A percentile compares a stretch with the other conserved stretches of the same genome.
Evolutionary conservation across 2,113 vertebrate species (phyloP).

Genomic region (Emydocephalus ijimae): DNA sequence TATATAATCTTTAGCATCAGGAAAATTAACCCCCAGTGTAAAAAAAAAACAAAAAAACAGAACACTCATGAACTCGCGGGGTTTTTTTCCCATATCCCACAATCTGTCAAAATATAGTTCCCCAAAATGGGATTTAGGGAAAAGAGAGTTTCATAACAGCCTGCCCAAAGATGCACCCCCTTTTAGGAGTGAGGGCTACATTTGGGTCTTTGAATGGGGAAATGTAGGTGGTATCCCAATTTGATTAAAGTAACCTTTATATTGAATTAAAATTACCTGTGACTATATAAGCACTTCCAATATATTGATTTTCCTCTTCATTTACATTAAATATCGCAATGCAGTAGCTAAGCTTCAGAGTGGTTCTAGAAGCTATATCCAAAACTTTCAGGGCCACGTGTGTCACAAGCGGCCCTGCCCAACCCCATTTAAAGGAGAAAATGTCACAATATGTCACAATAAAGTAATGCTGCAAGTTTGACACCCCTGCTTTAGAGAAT

Average conservation of each 20-base stretch:
- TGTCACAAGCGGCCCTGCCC: too few relatives aligned
- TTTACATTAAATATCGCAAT: neutral
- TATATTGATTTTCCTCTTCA: neutral
- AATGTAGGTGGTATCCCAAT: neutral
- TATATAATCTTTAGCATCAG: conserved; percentile 52
- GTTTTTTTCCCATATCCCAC: neutral
- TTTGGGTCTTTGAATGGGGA: neutral
- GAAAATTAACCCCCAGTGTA: conserved; percentile 54
- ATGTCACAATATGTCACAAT: too few relatives aligned
- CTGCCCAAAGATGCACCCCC: neutral
- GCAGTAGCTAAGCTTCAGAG: neutral
- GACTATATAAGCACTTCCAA: neutral
- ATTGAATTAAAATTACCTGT: neutral
- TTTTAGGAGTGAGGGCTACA: neutral
- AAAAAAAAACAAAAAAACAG: neutral
- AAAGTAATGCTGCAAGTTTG: too few relatives aligned
- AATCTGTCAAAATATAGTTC: neutral
- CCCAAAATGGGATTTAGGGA: neutral
- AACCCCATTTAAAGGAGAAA: too few relatives aligned
- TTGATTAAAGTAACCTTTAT: neutral
- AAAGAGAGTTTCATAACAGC: neutral
- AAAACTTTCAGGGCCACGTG: neutral
- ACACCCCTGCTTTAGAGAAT: neutral
- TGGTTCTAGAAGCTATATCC: neutral
- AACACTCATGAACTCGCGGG: neutral